phyloP scores from a whole-genome alignment of 2,888 invertebrate species.

The Hybos culiciformis region DNA sequence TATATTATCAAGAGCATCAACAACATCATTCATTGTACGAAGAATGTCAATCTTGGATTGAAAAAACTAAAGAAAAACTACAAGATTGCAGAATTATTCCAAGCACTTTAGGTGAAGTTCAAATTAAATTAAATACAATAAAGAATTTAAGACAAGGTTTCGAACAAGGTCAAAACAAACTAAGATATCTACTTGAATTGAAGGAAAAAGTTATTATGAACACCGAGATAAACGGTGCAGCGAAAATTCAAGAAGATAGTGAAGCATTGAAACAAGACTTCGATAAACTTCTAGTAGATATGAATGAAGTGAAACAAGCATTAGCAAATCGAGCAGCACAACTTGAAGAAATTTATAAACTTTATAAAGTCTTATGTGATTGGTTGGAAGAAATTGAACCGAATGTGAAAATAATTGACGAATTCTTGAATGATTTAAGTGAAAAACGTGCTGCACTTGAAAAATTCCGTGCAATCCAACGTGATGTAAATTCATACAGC shows the following conservation, averaged over 20 bases:
- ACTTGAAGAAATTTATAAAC: slow-evolving; percentile 76
- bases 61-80: slow-evolving; percentile 74
- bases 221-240: slow-evolving; percentile 76
- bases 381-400: slow-evolving; percentile 84
- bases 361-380: slow-evolving; percentile 64
- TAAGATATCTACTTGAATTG: slow-evolving; percentile 72
- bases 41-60: slow-evolving; percentile 89
- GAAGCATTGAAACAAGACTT: slow-evolving; percentile 80
- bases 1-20: slow-evolving; percentile 89
- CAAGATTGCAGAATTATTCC: slow-evolving; percentile 68
- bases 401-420: slow-evolving; percentile 58
- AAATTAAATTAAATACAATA: slow-evolving; percentile 70
- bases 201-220: slow-evolving; percentile 90
- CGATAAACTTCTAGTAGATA: slow-evolving; percentile 69
- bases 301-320: slow-evolving; percentile 64
- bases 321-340: slow-evolving; percentile 60
- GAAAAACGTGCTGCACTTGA: slow-evolving; percentile 84
- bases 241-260: slow-evolving; percentile 82
- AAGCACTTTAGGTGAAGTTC: slow-evolving; percentile 68
- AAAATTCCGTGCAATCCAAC: slow-evolving; percentile 68
- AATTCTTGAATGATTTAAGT: slow-evolving; percentile 69
- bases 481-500: slow-evolving; percentile 67
- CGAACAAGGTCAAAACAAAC: slow-evolving; percentile 81
- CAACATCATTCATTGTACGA: slow-evolving; percentile 85
- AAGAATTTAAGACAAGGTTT: slow-evolving; percentile 80